phyloP scores from a whole-genome alignment of 2,113 vertebrate genomes.

The Ramphastos sulfuratus region DNA sequence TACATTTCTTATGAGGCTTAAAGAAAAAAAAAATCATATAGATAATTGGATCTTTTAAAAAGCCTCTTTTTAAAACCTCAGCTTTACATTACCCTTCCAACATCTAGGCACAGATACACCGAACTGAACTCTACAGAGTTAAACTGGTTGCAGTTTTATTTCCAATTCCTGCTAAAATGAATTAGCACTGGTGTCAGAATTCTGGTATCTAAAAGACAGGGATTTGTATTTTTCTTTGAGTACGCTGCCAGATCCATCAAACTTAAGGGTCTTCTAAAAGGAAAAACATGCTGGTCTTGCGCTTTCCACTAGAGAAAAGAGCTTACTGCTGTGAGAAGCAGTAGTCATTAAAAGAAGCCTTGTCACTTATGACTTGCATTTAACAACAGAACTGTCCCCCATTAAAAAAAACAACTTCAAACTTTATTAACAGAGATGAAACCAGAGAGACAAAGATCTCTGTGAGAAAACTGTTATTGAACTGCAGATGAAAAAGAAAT shows the following conservation, averaged over 20 bases:
- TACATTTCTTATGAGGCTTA: conserved; percentile 67
- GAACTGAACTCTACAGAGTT: background rate
- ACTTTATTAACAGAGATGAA: background rate
- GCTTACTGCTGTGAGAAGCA: background rate
- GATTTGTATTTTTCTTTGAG: background rate
- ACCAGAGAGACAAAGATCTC: background rate
- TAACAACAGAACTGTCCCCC: background rate
- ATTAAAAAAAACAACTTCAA: background rate
- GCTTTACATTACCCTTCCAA: conserved; percentile 31
- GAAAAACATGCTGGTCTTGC: background rate
- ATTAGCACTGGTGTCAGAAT: background rate
- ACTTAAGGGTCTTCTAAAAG: background rate
- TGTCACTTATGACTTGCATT: background rate
- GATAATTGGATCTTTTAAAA: conserved; percentile 63
- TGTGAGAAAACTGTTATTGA: background rate
- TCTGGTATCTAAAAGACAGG: background rate
- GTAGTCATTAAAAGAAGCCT: background rate
- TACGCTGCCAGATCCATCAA: background rate
- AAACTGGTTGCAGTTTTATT: conserved; percentile 15
- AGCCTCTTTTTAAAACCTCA: conserved; percentile 16
- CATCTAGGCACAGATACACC: background rate
- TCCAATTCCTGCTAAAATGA: conserved; percentile 15
- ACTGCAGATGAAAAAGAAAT: background rate
- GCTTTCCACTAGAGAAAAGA: background rate
- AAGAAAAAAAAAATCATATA: conserved; percentile 10